Percentiles rank a stretch among this genome's conserved stretches.
Evolutionary conservation across 1,140 invertebrate species (phyloP).

Genomic region (Pseudomyrmex pallidus): DNA sequence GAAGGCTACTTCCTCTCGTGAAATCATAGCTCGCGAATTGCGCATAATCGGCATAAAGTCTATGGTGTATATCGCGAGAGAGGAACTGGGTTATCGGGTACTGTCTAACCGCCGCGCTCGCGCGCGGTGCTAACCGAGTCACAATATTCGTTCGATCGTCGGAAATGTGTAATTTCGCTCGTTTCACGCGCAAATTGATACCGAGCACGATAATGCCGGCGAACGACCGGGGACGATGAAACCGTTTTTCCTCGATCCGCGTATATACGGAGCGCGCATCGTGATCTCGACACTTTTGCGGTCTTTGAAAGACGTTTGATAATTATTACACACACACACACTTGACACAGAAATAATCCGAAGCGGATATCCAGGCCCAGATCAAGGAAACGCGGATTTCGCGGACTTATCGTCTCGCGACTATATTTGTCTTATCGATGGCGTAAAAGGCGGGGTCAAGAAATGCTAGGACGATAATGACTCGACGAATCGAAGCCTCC

Average conservation of each 20-base stretch:
- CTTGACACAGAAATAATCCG: background rate
- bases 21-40: slow-evolving; percentile 47
- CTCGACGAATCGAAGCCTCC: slow-evolving; percentile 54
- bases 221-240: background rate
- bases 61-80: slow-evolving; percentile 10
- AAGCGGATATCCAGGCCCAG: background rate
- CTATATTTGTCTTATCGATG: slow-evolving; percentile 26
- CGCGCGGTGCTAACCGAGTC: slow-evolving; percentile 36
- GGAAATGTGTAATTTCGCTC: slow-evolving; percentile 40
- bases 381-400: slow-evolving; percentile 35
- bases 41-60: slow-evolving; percentile 47
- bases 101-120: slow-evolving; percentile 24
- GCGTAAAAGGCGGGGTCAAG: slow-evolving; percentile 31
- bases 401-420: slow-evolving; percentile 29
- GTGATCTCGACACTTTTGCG: too few relatives aligned
- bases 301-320: background rate
- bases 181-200: slow-evolving; percentile 14
- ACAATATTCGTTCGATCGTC: slow-evolving; percentile 51
- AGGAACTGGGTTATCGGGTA: slow-evolving; percentile 58
- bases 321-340: slow-evolving; percentile 2
- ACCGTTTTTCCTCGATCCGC: background rate
- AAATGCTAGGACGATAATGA: slow-evolving; percentile 57
- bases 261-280: too few relatives aligned
- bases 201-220: slow-evolving; percentile 32
- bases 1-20: slow-evolving; percentile 5